phyloP scores from a whole-genome alignment of 2,888 invertebrate genomes.

The Emesis furor region DNA sequence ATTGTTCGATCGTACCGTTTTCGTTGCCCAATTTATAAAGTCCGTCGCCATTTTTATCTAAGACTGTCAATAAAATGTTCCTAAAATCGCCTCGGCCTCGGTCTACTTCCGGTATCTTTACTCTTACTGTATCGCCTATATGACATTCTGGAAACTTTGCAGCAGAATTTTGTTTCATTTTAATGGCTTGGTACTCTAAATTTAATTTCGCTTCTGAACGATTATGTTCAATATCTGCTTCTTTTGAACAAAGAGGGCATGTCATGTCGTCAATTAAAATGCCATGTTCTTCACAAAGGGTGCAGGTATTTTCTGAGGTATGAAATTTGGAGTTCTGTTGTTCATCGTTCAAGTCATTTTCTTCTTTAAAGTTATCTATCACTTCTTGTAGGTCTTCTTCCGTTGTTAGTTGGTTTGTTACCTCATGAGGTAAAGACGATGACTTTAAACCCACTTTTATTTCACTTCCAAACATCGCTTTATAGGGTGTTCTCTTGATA shows the following conservation, averaged over 20 bases:
- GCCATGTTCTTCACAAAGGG: too few relatives aligned
- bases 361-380: background rate
- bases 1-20: constrained; percentile 13
- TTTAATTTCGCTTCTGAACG: background rate
- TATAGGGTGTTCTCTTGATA: background rate
- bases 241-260: background rate
- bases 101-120: too few relatives aligned
- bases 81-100: too few relatives aligned
- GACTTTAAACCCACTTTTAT: background rate
- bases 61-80: too few relatives aligned
- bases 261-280: background rate
- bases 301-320: background rate
- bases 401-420: background rate
- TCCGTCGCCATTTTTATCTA: too few relatives aligned
- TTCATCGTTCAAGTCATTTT: background rate
- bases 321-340: background rate
- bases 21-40: background rate
- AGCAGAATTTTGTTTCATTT: too few relatives aligned
- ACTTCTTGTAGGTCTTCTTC: background rate
- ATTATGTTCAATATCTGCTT: background rate
- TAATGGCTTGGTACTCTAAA: too few relatives aligned
- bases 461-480: background rate
- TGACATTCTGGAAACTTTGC: too few relatives aligned
- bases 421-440: background rate
- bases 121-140: too few relatives aligned